Percentiles rank a stretch among this genome's conserved stretches.
These are phyloP conservation scores for Melanotaenia boesemani DNA, from an alignment of 2,797 vertebrate species.

Conservation along the genomic window DNA sequence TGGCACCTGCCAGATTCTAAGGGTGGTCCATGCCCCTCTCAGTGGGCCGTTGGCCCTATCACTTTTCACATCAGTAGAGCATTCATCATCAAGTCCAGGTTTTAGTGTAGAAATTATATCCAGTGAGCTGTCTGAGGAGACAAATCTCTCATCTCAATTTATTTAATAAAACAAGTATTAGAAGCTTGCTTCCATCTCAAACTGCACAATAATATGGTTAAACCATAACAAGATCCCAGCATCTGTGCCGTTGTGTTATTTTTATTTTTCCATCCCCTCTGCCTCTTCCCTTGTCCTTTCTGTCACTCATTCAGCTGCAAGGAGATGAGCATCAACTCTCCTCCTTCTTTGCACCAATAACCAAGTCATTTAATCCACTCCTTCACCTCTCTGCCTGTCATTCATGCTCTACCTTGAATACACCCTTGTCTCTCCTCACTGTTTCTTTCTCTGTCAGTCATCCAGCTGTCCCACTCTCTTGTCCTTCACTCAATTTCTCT, in stretches of 20 bases:
- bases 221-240: not conserved
- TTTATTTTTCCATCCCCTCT: not conserved
- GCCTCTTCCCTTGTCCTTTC: not conserved
- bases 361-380: constrained; percentile 39
- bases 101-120: not conserved
- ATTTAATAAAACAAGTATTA: too few relatives aligned
- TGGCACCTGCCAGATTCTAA: too few relatives aligned
- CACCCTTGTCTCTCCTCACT: constrained; percentile 1
- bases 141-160: not conserved
- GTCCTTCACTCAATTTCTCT: constrained; percentile 2
- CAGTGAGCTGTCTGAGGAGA: not conserved
- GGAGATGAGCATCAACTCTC: constrained; percentile 23
- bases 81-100: constrained; percentile 23
- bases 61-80: constrained; percentile 5
- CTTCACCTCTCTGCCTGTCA: constrained; percentile 33
- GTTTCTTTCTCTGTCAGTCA: constrained; percentile 16
- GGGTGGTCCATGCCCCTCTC: too few relatives aligned
- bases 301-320: constrained; percentile 32
- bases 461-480: constrained; percentile 24
- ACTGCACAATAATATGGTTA: not conserved
- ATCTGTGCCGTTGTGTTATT: not conserved
- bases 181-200: too few relatives aligned
- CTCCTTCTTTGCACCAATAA: constrained; percentile 31
- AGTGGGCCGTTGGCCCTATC: too few relatives aligned
- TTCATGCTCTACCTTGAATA: constrained; percentile 15